These are phyloP conservation scores for Trachurus trachurus DNA, from an alignment of 2,797 vertebrate genomes.

Conservation along the genomic window DNA sequence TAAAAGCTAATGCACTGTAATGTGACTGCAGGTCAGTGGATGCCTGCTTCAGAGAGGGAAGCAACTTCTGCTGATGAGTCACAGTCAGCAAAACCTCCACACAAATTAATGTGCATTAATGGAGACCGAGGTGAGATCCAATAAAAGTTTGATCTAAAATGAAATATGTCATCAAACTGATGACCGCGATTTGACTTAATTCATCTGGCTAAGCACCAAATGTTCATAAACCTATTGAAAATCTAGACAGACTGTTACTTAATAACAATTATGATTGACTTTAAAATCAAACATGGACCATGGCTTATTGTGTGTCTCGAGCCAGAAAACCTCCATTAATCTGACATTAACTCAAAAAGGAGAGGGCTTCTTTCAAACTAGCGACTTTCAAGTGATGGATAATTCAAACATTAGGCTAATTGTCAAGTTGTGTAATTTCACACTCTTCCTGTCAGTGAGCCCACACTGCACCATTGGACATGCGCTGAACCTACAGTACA, in stretches of 20 bases:
- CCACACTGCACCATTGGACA: slow-evolving; percentile 35
- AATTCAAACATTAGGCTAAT: not conserved
- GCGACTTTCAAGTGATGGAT: not conserved
- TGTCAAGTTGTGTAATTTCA: not conserved
- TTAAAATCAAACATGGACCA: not conserved
- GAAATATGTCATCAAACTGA: not conserved
- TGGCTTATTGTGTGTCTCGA: not conserved
- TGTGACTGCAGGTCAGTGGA: slow-evolving; percentile 7
- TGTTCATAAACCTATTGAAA: not conserved
- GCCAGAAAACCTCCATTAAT: not conserved
- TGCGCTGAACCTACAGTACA: slow-evolving; percentile 66
- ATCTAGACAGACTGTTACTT: not conserved
- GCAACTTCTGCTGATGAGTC: not conserved
- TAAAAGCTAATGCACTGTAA: not conserved
- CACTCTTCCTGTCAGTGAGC: not conserved
- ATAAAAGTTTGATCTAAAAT: slow-evolving; percentile 2
- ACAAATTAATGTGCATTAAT: slow-evolving; percentile 11
- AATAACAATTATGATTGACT: not conserved
- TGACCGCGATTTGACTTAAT: not conserved
- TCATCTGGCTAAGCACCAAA: not conserved
- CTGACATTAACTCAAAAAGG: not conserved
- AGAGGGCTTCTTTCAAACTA: slow-evolving; percentile 14
- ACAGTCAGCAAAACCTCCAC: not conserved
- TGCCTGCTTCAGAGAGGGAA: not conserved
- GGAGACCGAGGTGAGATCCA: not conserved